A percentile compares a stretch with the other conserved stretches of the same genome.
Evolutionary conservation across 2,888 invertebrate species (phyloP).

Genomic region (Orchesella flavescens): DNA sequence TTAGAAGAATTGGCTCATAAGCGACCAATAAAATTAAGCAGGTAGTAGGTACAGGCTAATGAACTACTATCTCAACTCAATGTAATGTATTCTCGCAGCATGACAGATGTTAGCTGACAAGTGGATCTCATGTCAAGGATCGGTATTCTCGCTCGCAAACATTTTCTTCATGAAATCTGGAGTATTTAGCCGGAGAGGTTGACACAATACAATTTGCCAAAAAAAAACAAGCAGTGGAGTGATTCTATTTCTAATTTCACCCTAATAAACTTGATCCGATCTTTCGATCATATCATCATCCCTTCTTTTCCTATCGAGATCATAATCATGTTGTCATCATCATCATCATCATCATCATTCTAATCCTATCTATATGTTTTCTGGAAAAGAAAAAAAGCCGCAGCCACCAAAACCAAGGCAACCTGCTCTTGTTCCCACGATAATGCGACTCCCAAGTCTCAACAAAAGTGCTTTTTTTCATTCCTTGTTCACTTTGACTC

Average conservation of each 20-base stretch:
- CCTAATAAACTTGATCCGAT: no score
- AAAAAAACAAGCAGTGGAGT: not conserved
- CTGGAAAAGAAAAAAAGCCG: not conserved
- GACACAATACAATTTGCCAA: not conserved
- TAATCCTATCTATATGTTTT: no score
- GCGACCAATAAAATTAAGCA: not conserved
- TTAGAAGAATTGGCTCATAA: not conserved
- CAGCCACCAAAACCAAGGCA: not conserved
- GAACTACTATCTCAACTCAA: not conserved
- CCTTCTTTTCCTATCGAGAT: not conserved
- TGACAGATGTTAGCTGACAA: not conserved
- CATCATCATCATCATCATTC: no score
- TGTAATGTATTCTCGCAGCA: not conserved
- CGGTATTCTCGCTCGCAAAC: not conserved
- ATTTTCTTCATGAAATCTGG: not conserved
- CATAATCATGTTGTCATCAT: not conserved
- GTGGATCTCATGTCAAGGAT: not conserved
- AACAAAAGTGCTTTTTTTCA: constrained; percentile 37
- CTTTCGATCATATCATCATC: not conserved
- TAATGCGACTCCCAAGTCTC: constrained; percentile 12
- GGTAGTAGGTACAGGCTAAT: not conserved
- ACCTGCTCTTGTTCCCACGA: constrained; percentile 50
- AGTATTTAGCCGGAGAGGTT: constrained; percentile 21
- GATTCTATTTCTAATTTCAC: not conserved
- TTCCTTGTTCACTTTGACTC: constrained; percentile 44